Conservation (phyloP, 2,797 vertebrate genomes). For the Manis crassicaudata region DNA sequence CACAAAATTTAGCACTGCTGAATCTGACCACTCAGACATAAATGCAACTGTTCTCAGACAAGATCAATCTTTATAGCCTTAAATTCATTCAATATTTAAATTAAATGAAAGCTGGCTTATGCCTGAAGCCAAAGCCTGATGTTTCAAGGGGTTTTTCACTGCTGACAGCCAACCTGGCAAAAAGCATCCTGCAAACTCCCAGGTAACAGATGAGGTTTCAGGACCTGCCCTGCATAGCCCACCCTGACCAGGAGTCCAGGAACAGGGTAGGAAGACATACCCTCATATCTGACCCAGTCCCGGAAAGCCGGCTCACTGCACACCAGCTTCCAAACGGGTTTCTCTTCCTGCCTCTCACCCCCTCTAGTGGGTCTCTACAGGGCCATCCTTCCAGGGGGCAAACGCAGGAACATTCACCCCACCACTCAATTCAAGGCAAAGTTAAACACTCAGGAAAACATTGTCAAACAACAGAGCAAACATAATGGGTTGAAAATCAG, state of each 20-base stretch:
- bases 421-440: not conserved
- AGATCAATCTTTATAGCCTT: constrained; percentile 52
- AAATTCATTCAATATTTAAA: constrained; percentile 55
- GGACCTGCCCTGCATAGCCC: not conserved
- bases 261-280: not conserved
- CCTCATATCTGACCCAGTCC: too few relatives aligned
- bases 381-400: not conserved
- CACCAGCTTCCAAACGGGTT: not conserved
- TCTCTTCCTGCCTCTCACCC: not conserved
- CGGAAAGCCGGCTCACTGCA: not conserved
- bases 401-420: not conserved
- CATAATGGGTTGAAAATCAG: not conserved
- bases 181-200: not conserved
- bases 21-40: not conserved
- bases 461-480: not conserved
- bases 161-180: not conserved
- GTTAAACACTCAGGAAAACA: not conserved
- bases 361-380: not conserved
- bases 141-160: not conserved
- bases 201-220: not conserved
- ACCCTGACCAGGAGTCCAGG: not conserved
- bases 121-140: not conserved
- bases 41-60: constrained; percentile 36
- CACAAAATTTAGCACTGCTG: not conserved
- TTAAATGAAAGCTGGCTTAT: constrained; percentile 40